Conservation (phyloP, 2,888 invertebrate genomes). For the Cartodere bifasciata region DNA sequence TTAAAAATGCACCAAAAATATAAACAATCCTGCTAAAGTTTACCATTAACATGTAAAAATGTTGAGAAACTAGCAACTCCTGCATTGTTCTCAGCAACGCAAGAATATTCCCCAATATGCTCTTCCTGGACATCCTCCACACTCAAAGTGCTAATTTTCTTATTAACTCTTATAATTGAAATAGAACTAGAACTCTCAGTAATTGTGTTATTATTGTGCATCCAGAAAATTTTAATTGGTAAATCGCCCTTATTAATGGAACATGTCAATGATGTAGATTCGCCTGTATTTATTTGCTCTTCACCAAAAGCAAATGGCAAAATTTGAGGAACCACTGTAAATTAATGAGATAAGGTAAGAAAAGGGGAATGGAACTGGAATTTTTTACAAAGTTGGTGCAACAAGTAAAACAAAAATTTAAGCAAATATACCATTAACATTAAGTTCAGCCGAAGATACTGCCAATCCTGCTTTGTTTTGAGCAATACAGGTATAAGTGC, state of each 20-base stretch:
- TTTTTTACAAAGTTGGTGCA: too few species aligned
- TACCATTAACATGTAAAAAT: conserved; percentile 60
- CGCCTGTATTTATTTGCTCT: conserved; percentile 55
- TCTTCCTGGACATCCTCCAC: conserved; percentile 59
- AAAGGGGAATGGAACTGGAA: conserved; percentile 2
- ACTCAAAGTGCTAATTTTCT: conserved; percentile 50
- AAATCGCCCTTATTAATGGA: conserved; percentile 61
- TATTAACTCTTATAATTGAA: conserved; percentile 32
- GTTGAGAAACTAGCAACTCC: conserved; percentile 52
- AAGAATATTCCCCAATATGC: conserved; percentile 62
- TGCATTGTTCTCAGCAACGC: conserved; percentile 54
- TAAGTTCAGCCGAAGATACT: conserved; percentile 49
- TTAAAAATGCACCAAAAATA: too few species aligned
- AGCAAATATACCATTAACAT: conserved; percentile 52
- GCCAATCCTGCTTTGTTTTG: conserved; percentile 53
- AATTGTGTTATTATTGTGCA: conserved; percentile 50
- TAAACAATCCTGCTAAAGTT: conserved; percentile 10
- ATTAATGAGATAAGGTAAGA: conserved; percentile 1
- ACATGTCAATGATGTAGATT: conserved; percentile 54
- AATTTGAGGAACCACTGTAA: conserved; percentile 30
- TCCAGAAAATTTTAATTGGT: conserved; percentile 62
- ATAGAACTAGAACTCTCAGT: conserved; percentile 23
- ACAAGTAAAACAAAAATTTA: too few species aligned
- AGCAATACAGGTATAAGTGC: conserved; percentile 59
- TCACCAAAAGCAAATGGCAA: conserved; percentile 34